Conservation (phyloP, 2,888 invertebrate species). For the Caenorhabditis doughertyi region DNA sequence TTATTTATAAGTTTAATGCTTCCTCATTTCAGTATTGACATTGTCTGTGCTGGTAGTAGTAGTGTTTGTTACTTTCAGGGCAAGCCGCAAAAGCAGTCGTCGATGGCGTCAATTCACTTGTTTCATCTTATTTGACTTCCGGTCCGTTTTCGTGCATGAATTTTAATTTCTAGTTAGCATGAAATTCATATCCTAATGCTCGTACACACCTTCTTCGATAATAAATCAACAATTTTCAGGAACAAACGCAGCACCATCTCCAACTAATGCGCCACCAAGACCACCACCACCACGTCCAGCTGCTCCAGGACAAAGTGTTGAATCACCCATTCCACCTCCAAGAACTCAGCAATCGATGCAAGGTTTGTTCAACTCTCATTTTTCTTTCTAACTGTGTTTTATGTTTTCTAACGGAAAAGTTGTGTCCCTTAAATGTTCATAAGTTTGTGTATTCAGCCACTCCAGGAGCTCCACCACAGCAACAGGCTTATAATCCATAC, state of each 20-base stretch:
- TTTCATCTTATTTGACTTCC: conserved; percentile 38
- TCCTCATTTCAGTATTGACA: background rate
- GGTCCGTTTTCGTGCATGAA: conserved; percentile 38
- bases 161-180: background rate
- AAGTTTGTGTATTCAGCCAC: conserved; percentile 49
- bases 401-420: conserved; percentile 19
- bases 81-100: conserved; percentile 58
- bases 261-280: conserved; percentile 68
- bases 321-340: conserved; percentile 75
- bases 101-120: conserved; percentile 54
- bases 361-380: conserved; percentile 58
- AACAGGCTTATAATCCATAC: conserved; percentile 71
- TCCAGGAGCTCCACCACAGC: conserved; percentile 68
- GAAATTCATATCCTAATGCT: background rate
- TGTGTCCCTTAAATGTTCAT: conserved; percentile 4
- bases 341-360: conserved; percentile 71
- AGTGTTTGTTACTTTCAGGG: conserved; percentile 48
- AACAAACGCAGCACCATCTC: conserved; percentile 36
- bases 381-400: background rate
- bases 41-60: conserved; percentile 25
- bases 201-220: conserved; percentile 4
- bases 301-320: conserved; percentile 51
- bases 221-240: conserved; percentile 21
- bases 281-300: conserved; percentile 73
- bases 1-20: conserved; percentile 1